A percentile compares a stretch with the other conserved stretches of the same genome.
phyloP scores from a whole-genome alignment of 2,888 invertebrate genomes.

The Blastobasis lacticolella region DNA sequence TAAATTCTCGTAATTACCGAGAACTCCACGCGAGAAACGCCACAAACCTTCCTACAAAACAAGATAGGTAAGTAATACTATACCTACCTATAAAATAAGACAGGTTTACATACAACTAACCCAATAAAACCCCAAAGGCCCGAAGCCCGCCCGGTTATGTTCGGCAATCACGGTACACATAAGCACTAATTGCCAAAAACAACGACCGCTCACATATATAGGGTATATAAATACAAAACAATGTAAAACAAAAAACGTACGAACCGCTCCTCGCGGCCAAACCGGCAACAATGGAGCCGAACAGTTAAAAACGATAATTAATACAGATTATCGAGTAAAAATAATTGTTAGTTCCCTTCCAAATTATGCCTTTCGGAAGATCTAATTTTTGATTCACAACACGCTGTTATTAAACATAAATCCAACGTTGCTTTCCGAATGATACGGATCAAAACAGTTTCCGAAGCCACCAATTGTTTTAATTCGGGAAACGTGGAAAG shows the following conservation, averaged over 20 bases:
- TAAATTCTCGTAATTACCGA: no score
- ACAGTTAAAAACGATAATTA: slow-evolving; percentile 48
- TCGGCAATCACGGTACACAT: no score
- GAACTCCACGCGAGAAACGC: no score
- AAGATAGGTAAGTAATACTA: no score
- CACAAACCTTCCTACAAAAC: no score
- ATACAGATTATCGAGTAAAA: slow-evolving; percentile 53
- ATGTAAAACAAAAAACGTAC: slow-evolving; percentile 1
- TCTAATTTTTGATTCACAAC: slow-evolving; percentile 46
- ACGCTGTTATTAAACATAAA: slow-evolving; percentile 49
- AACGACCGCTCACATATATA: no score
- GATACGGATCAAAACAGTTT: slow-evolving; percentile 51
- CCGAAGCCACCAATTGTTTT: slow-evolving; percentile 51
- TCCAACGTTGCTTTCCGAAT: slow-evolving; percentile 25
- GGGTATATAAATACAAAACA: not conserved
- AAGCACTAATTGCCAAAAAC: no score
- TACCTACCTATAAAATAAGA: no score
- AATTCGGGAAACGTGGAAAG: slow-evolving; percentile 48
- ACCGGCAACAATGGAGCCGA: slow-evolving; percentile 23
- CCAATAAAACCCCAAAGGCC: no score
- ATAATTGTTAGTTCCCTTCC: slow-evolving; percentile 50
- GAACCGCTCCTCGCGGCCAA: slow-evolving; percentile 5
- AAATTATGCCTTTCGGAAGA: slow-evolving; percentile 43
- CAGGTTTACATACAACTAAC: no score
- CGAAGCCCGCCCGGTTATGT: no score